Percentiles rank a stretch among this genome's conserved stretches.
Evolutionary conservation across 2,888 invertebrate genomes (phyloP).

Genomic region (Chesias legatella): DNA sequence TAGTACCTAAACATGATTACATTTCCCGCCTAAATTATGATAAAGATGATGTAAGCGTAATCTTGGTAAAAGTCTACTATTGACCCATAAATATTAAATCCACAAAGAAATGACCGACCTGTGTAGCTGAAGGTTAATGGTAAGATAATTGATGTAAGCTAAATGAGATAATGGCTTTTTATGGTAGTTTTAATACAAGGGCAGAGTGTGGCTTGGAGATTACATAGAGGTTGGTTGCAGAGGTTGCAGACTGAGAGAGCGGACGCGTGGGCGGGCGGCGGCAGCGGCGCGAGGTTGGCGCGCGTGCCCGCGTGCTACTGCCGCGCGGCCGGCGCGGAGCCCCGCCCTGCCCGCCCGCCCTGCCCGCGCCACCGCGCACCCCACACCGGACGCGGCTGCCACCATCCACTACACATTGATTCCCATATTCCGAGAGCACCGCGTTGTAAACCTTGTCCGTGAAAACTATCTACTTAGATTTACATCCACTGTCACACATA

Average conservation of each 20-base stretch:
- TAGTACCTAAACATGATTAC: slow-evolving; percentile 27
- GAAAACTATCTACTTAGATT: slow-evolving; percentile 12
- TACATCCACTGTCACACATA: not conserved
- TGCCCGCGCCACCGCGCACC: slow-evolving; percentile 28
- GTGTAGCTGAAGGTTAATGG: slow-evolving; percentile 7
- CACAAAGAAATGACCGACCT: slow-evolving; percentile 27
- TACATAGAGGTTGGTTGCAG: slow-evolving; percentile 51
- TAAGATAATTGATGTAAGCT: slow-evolving; percentile 3
- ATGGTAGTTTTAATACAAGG: slow-evolving; percentile 9
- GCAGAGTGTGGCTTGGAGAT: slow-evolving; percentile 34
- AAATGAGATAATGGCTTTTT: not conserved
- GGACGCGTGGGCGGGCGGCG: slow-evolving; percentile 35
- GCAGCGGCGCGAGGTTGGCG: slow-evolving; percentile 62
- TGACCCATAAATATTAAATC: slow-evolving; percentile 60
- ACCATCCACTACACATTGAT: slow-evolving; percentile 38
- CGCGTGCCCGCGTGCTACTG: slow-evolving; percentile 75
- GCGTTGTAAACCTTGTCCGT: slow-evolving; percentile 15
- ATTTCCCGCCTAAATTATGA: slow-evolving; percentile 71
- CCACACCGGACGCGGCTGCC: slow-evolving; percentile 45
- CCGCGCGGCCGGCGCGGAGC: slow-evolving; percentile 49
- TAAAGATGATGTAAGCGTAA: slow-evolving; percentile 68
- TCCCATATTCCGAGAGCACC: slow-evolving; percentile 31
- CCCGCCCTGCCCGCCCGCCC: slow-evolving; percentile 20
- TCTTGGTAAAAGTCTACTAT: slow-evolving; percentile 59
- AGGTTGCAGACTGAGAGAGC: slow-evolving; percentile 41